Percentiles rank a stretch among this genome's conserved stretches.
phyloP scores from a whole-genome alignment of 2,113 vertebrate genomes.

The Alethe diademata region DNA sequence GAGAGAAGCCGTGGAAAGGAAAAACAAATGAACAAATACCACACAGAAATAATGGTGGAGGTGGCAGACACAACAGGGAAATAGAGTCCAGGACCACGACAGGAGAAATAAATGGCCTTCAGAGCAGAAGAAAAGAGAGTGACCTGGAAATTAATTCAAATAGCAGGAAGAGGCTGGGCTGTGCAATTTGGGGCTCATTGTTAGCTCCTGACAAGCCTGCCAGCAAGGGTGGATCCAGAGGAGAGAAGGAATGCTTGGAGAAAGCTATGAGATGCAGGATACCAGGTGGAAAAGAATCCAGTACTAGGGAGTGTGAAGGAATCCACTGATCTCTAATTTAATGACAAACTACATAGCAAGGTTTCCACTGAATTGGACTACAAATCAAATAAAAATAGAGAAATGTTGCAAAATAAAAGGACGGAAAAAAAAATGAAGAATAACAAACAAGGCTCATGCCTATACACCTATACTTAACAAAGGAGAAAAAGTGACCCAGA shows the following conservation, averaged over 20 bases:
- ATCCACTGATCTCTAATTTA: not conserved
- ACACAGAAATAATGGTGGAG: not conserved
- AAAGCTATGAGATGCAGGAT: not conserved
- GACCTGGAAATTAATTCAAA: constrained; percentile 50
- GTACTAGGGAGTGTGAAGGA: not conserved
- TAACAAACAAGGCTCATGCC: not conserved
- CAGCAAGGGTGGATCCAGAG: constrained; percentile 26
- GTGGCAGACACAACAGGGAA: not conserved
- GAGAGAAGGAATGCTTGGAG: constrained; percentile 17
- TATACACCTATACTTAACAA: not conserved
- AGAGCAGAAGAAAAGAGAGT: not conserved
- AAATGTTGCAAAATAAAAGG: not conserved
- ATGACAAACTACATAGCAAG: not conserved
- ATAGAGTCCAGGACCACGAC: not conserved
- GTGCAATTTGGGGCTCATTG: constrained; percentile 5
- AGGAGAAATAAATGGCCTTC: not conserved
- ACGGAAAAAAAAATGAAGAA: not conserved
- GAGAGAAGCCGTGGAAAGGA: not conserved
- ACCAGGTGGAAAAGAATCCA: not conserved
- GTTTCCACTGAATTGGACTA: not conserved
- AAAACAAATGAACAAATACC: not conserved
- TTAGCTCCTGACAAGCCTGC: constrained; percentile 8
- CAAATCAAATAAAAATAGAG: not conserved
- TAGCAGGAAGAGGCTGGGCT: constrained; percentile 23
- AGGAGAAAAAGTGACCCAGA: not conserved